Evolutionary conservation across 2,888 invertebrate genomes (phyloP), one percentile per base, ranked within the genome.

Genomic region (Halictus ligatus): DNA sequence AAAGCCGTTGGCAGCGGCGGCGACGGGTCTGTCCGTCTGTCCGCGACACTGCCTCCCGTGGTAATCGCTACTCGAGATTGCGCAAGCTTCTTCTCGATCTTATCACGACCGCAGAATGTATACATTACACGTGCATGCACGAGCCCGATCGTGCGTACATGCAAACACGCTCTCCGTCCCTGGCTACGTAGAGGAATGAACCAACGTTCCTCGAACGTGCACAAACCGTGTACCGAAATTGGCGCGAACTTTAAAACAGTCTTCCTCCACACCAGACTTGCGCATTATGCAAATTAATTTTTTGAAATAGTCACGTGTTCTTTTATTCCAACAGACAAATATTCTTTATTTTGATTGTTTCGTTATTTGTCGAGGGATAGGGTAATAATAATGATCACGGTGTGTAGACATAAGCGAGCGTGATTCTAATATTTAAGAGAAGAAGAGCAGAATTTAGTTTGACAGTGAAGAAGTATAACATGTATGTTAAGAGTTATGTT

Each of bases 1-100:
- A 83, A 76, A 80, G 75, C 71, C 69, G 76, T 40, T 29, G 72
- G 40, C 67, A 76, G 29, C 77, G 84, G 78, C 89, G 88, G 77
- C 89, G 81, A 85, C 88, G 90, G 86, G 83, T 85, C 81, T 84
- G 83, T 89, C 80, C 81, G 83, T 89, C 82, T 54, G 50, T 78
- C 80, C 85, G 74, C 81, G 81, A 85, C 75, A 84, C 78, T 84
- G 83, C 73, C 86, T 85, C 83, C 79, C 79, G 78, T 80, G 85
- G 88, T 90, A 91, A 91, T 91, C 91, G 90, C 88, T 87, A 85
- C 85, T 85, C 87, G 84, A 89, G 89, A 91, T 91, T 91, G 91
- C 91, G 91, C 91, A 91, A 91, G 86, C 83, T 85, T 81, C 89
- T 88, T 89, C 86, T 81, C 85, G 91, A 91, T 91, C 91, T 91